Conservation (phyloP, 2,113 vertebrate genomes). For the Hemichromis elongatus region DNA sequence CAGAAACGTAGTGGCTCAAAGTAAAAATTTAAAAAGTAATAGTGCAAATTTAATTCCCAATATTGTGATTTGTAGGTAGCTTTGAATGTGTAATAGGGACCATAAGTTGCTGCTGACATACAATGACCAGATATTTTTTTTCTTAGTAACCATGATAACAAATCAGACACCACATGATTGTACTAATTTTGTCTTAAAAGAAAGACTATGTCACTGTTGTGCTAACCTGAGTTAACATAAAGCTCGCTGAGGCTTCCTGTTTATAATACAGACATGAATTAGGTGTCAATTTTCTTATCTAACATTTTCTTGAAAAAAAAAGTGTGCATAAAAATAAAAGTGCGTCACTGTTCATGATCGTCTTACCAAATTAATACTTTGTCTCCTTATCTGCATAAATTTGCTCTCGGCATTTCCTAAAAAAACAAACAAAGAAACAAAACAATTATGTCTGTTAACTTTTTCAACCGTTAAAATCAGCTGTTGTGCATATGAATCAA, state of each 20-base stretch:
- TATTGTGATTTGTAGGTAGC: background rate
- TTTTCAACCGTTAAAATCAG: background rate
- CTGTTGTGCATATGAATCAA: background rate
- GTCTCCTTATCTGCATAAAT: slow-evolving; percentile 81
- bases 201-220: background rate
- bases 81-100: background rate
- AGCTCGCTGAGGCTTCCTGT: background rate
- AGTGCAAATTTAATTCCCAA: background rate
- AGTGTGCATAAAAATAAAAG: background rate
- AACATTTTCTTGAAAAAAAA: background rate
- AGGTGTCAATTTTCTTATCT: background rate
- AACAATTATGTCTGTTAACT: background rate
- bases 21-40: background rate
- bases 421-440: background rate
- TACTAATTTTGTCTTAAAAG: background rate
- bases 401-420: slow-evolving; percentile 78
- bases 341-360: background rate
- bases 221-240: background rate
- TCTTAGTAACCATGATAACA: background rate
- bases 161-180: background rate
- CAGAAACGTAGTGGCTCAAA: background rate
- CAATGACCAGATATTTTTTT: background rate
- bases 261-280: background rate
- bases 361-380: slow-evolving; percentile 93
- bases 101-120: background rate